A percentile compares a stretch with the other conserved stretches of the same genome.
Evolutionary conservation across 2,888 invertebrate species (phyloP).

Genomic region (Blera fallax): DNA sequence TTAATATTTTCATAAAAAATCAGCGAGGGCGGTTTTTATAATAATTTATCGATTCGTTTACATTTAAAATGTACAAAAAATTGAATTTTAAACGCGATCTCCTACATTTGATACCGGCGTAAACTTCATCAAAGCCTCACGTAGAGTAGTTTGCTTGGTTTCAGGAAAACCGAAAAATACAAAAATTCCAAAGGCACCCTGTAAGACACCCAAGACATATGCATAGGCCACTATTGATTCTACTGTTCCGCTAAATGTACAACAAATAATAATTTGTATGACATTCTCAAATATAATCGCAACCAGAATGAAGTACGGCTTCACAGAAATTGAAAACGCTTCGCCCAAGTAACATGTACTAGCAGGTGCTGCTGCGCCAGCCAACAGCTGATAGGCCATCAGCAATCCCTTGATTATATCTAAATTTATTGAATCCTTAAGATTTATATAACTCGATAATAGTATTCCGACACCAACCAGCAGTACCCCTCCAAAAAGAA

Average conservation of each 20-base stretch:
- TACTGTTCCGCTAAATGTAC: not conserved
- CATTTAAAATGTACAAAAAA: no score
- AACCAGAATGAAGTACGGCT: slow-evolving; percentile 74
- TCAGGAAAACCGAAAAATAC: slow-evolving; percentile 76
- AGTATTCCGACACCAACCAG: slow-evolving; percentile 74
- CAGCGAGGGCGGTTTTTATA: no score
- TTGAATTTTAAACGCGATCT: no score
- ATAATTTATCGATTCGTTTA: no score
- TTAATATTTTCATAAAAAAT: no score
- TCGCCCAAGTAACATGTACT: slow-evolving; percentile 77
- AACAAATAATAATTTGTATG: slow-evolving; percentile 58
- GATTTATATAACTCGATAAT: slow-evolving; percentile 29
- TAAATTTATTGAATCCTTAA: slow-evolving; percentile 33
- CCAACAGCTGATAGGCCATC: slow-evolving; percentile 76
- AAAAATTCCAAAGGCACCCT: slow-evolving; percentile 66
- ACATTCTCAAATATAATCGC: slow-evolving; percentile 76
- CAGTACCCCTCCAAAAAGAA: slow-evolving; percentile 71
- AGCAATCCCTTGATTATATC: slow-evolving; percentile 1
- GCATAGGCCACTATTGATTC: slow-evolving; percentile 70
- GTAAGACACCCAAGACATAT: slow-evolving; percentile 74
- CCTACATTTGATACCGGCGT: not conserved
- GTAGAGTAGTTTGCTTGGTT: slow-evolving; percentile 75
- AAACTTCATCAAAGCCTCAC: slow-evolving; percentile 75
- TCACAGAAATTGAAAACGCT: slow-evolving; percentile 77
- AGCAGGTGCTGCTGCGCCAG: slow-evolving; percentile 75